These are phyloP conservation scores for Rhynchonycteris naso DNA, from an alignment of 2,797 vertebrate genomes.

Conservation along the genomic window DNA sequence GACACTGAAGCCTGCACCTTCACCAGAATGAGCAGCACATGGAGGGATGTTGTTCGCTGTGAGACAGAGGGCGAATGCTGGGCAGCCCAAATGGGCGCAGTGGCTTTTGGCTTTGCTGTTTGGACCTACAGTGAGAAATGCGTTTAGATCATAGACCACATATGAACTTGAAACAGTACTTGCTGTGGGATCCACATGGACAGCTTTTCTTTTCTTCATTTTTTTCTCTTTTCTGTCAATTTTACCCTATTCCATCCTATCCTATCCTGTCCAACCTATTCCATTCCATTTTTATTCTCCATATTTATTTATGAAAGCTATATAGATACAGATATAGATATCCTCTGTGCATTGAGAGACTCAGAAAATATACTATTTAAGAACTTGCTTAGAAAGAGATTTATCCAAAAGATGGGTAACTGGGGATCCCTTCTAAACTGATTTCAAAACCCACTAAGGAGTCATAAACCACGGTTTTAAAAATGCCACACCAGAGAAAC, in stretches of 20 bases:
- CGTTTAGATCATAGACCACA: not conserved
- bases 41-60: accelerated
- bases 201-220: not conserved
- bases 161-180: not conserved
- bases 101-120: not conserved
- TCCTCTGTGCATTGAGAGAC: not conserved
- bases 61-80: accelerated
- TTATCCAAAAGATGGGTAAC: constrained; percentile 38
- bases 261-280: not conserved
- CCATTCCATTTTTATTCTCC: not conserved
- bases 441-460: constrained; percentile 32
- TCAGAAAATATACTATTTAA: constrained; percentile 43
- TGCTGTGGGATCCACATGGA: accelerated
- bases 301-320: constrained; percentile 51
- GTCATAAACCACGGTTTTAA: constrained; percentile 24
- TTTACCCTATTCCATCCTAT: not conserved
- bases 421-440: constrained; percentile 44
- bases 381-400: constrained; percentile 22
- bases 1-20: not conserved
- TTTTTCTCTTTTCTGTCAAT: not conserved
- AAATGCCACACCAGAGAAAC: not conserved
- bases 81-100: not conserved
- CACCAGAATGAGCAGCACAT: accelerated
- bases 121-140: not conserved
- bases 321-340: not conserved